phyloP scores from a whole-genome alignment of 2,113 vertebrate species.

The Gymnogyps californianus region DNA sequence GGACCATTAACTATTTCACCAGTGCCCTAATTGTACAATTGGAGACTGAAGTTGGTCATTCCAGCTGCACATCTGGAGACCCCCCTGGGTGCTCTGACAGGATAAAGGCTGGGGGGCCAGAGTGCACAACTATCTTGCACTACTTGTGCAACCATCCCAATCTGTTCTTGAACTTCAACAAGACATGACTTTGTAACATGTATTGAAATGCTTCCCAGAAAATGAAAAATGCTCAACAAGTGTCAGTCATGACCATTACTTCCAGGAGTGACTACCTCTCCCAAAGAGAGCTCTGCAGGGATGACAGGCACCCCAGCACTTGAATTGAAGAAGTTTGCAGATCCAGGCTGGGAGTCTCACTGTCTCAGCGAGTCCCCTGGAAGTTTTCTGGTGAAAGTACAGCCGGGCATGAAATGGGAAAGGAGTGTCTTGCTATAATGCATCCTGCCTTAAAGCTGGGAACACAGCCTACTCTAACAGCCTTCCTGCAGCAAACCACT shows the following conservation, averaged over 20 bases:
- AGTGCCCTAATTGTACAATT: neutral
- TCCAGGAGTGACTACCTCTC: neutral
- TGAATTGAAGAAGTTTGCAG: neutral
- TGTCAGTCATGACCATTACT: neutral
- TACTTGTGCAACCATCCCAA: neutral
- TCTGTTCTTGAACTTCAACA: neutral
- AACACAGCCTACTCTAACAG: neutral
- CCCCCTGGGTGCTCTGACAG: neutral
- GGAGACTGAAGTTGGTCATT: neutral
- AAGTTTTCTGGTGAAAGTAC: neutral
- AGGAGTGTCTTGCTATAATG: neutral
- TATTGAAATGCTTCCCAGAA: neutral
- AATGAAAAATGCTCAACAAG: neutral
- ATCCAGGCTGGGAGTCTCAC: neutral
- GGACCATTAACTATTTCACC: neutral
- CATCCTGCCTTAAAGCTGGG: neutral
- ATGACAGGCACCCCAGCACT: neutral
- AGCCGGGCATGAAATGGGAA: neutral
- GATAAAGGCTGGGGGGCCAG: neutral
- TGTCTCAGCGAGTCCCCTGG: neutral
- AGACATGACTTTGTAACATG: neutral
- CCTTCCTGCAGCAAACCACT: neutral
- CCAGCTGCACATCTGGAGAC: neutral
- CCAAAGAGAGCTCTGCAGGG: neutral
- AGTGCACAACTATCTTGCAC: neutral